Percentiles rank a stretch among this genome's conserved stretches.
Evolutionary conservation across 2,797 vertebrate species (phyloP).

Genomic region (Sebastolobus alascanus): DNA sequence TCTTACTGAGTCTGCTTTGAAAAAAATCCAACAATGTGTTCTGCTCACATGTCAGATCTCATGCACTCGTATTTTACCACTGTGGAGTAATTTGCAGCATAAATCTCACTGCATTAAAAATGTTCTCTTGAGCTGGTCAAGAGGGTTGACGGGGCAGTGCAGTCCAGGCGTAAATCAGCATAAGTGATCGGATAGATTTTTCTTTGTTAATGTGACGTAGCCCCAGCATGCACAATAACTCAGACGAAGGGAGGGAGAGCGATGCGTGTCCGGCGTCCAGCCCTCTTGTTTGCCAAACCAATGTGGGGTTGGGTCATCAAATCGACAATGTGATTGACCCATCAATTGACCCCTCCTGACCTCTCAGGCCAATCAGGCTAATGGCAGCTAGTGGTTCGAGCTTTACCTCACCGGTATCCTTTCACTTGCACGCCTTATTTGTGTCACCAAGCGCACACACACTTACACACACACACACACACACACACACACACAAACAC

Average conservation of each 20-base stretch:
- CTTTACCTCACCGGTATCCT: slow-evolving; percentile 62
- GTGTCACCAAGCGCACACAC: slow-evolving; percentile 19
- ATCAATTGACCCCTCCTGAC: slow-evolving; percentile 84
- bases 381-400: slow-evolving; percentile 74
- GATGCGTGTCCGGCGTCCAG: slow-evolving; percentile 47
- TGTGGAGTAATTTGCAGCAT: slow-evolving; percentile 75
- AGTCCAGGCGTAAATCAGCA: slow-evolving; percentile 83
- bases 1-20: slow-evolving; percentile 18
- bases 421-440: slow-evolving; percentile 49
- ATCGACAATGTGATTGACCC: slow-evolving; percentile 86
- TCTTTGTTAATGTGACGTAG: slow-evolving; percentile 80
- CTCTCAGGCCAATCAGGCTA: slow-evolving; percentile 87
- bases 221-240: slow-evolving; percentile 81
- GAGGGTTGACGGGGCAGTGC: slow-evolving; percentile 66
- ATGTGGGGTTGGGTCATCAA: slow-evolving; percentile 76
- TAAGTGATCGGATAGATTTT: slow-evolving; percentile 86
- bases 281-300: slow-evolving; percentile 61
- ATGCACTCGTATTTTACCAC: slow-evolving; percentile 60
- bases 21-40: slow-evolving; percentile 17
- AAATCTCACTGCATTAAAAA: slow-evolving; percentile 84
- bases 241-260: slow-evolving; percentile 64
- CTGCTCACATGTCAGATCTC: slow-evolving; percentile 43
- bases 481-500: slow-evolving; percentile 35
- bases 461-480: slow-evolving; percentile 22
- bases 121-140: slow-evolving; percentile 72